These are phyloP conservation scores for Lucilia cuprina DNA, from an alignment of 1,140 invertebrate species.

Conservation along the genomic window DNA sequence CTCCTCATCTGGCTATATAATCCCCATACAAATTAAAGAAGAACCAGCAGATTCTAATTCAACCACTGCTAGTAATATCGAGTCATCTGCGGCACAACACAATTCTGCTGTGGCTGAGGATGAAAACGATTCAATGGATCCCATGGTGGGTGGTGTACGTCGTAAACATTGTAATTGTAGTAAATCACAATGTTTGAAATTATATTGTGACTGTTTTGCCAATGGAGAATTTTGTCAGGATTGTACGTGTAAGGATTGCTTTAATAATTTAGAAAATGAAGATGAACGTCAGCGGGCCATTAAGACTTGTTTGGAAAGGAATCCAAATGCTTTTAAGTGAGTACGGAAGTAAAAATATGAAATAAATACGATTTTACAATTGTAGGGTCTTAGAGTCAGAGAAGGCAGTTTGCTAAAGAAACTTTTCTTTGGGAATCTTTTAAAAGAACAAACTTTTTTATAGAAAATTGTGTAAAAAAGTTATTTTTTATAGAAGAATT, in stretches of 20 bases:
- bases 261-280: constrained; percentile 96
- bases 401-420: no score
- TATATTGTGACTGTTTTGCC: constrained; percentile 99
- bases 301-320: constrained; percentile 89
- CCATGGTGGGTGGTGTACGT: constrained; percentile 40
- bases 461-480: no score
- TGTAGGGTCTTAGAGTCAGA: no score
- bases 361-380: not conserved
- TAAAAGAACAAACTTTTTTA: no score
- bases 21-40: constrained; percentile 19
- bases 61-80: not conserved
- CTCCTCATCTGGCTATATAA: not conserved
- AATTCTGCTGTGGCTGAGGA: not conserved
- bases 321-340: constrained; percentile 87
- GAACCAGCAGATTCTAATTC: not conserved
- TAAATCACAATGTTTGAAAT: constrained; percentile 97
- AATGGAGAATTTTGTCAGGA: constrained; percentile 99
- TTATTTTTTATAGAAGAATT: no score
- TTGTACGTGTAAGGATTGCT: constrained; percentile 98
- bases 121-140: not conserved
- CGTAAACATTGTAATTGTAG: constrained; percentile 89
- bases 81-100: not conserved
- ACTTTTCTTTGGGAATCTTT: no score
- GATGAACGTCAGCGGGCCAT: constrained; percentile 94
- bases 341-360: constrained; percentile 25